These are phyloP conservation scores for Cladopsammia gracilis DNA, from an alignment of 64 coral and sea anemone genomes.

Conservation along the genomic window DNA sequence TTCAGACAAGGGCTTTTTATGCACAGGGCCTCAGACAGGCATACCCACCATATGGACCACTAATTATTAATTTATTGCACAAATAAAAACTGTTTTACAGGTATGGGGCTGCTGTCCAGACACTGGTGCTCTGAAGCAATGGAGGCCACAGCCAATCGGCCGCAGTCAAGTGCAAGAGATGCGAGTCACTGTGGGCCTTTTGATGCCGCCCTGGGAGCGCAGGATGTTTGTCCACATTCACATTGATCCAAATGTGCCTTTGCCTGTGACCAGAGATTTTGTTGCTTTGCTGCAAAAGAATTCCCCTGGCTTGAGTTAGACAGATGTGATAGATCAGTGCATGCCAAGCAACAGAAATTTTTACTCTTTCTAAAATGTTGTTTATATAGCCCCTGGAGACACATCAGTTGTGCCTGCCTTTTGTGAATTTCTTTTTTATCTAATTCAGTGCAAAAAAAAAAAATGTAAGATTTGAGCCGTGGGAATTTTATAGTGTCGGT, in stretches of 20 bases:
- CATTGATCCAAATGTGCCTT: conserved; percentile 69
- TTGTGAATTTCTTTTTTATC: too few relatives aligned
- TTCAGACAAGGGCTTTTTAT: too few relatives aligned
- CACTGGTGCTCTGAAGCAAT: conserved; percentile 68
- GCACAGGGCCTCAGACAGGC: too few relatives aligned
- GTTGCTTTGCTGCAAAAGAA: conserved; percentile 82
- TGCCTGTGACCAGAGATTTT: conserved; percentile 83
- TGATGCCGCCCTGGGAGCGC: conserved; percentile 87
- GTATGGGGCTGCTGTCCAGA: conserved; percentile 28
- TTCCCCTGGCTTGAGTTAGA: conserved; percentile 57
- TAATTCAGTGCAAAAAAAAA: too few relatives aligned
- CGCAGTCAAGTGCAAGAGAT: conserved; percentile 66
- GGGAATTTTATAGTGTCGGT: too few relatives aligned
- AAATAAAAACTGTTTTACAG: not conserved
- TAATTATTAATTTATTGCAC: too few relatives aligned
- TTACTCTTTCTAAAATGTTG: too few relatives aligned
- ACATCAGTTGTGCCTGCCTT: too few relatives aligned
- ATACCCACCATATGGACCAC: too few relatives aligned
- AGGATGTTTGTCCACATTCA: conserved; percentile 71
- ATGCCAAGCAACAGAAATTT: too few relatives aligned
- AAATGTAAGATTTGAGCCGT: too few relatives aligned
- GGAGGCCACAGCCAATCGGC: conserved; percentile 36
- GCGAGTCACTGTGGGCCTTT: conserved; percentile 67
- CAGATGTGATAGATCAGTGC: not conserved
- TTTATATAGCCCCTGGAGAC: too few relatives aligned